Conservation (phyloP, 1,140 invertebrate genomes). For the Physella acuta region DNA sequence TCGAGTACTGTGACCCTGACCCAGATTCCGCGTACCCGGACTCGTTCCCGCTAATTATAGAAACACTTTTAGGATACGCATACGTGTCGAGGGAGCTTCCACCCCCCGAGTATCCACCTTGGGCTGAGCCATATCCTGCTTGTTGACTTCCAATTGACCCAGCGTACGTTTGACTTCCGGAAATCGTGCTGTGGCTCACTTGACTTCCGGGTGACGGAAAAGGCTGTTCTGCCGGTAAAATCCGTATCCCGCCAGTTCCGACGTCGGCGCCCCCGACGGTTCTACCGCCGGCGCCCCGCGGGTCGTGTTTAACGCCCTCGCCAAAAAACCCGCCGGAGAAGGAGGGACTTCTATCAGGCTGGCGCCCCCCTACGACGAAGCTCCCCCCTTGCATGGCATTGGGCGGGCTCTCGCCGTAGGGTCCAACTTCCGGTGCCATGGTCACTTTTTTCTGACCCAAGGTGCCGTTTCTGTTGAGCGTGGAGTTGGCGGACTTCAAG, state of each 20-base stretch:
- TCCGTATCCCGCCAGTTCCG: constrained; percentile 19
- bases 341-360: neutral
- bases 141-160: neutral
- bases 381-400: neutral
- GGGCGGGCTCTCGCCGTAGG: constrained; percentile 22
- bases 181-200: neutral
- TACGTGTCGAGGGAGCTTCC: constrained; percentile 14
- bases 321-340: neutral
- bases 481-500: constrained; percentile 26
- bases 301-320: neutral
- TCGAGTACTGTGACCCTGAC: constrained; percentile 13
- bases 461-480: constrained; percentile 28
- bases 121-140: neutral
- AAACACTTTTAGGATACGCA: constrained; percentile 8
- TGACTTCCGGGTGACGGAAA: constrained; percentile 17
- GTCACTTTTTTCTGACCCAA: constrained; percentile 31
- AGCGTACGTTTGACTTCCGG: neutral
- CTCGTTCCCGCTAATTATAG: neutral
- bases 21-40: neutral
- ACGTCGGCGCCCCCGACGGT: constrained; percentile 1
- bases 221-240: constrained; percentile 6
- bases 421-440: constrained; percentile 32
- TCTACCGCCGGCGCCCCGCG: constrained; percentile 7
- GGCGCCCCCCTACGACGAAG: neutral
- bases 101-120: constrained; percentile 1